phyloP scores from a whole-genome alignment of 2,113 vertebrate genomes.

The Peromyscus californicus region DNA sequence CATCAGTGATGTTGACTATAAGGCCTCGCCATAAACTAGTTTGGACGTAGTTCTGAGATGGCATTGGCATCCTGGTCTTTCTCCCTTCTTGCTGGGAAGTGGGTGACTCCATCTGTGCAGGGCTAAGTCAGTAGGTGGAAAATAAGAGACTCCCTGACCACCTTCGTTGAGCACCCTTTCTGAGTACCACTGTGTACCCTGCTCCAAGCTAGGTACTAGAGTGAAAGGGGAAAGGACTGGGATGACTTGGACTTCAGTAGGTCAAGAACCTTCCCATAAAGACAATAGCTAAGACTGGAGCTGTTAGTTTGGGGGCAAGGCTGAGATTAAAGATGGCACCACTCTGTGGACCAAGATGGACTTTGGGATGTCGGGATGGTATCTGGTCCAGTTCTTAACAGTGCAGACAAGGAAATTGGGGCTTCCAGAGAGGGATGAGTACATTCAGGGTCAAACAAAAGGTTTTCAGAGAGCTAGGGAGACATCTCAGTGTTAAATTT shows the following conservation, averaged over 20 bases:
- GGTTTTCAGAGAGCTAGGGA: not conserved
- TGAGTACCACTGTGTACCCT: not conserved
- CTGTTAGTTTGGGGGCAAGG: accelerated
- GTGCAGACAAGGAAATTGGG: not conserved
- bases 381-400: not conserved
- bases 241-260: accelerated
- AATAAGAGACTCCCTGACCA: not conserved
- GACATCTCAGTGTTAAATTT: not conserved
- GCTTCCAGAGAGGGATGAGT: too few relatives aligned
- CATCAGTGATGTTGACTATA: not conserved
- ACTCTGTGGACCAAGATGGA: not conserved
- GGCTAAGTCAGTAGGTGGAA: not conserved
- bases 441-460: not conserved
- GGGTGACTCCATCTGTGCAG: not conserved
- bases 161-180: too few relatives aligned
- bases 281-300: not conserved
- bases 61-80: accelerated
- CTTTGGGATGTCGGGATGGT: accelerated
- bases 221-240: not conserved
- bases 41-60: accelerated
- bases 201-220: not conserved
- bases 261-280: accelerated
- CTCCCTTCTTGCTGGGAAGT: not conserved
- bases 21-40: not conserved
- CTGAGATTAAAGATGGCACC: not conserved